Evolutionary conservation across 2,113 vertebrate genomes (phyloP), one percentile per base, ranked within the genome.

Genomic region (Menura novaehollandiae): DNA sequence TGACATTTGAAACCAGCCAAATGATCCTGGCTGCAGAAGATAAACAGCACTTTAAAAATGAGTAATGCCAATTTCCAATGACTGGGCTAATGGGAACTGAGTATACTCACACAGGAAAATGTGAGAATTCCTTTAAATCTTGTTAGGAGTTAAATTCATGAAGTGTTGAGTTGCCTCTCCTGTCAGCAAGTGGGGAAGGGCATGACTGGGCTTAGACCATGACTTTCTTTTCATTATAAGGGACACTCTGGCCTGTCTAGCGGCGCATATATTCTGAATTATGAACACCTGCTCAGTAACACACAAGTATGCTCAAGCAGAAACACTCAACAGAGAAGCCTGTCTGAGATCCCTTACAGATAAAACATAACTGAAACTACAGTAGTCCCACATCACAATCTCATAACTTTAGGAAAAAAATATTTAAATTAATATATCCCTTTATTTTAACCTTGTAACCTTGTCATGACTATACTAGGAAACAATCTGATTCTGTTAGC

Each of bases 371-470:
- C 16, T 41, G 13, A 18, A 77, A 84, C 18, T 58, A 35, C 6
- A 41, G 12, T 43, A 53, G 28, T 62, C 10, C 24, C 12, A 49
- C 0, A 0, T 63, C 26, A 39, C 17, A 78, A 16, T 47, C 5
- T 10, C 24, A 20, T 22, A 27, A 27, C 4, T 37, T 58, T 30
- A 33, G 2, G 4, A 1, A 6, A 8, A 58, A 49, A 55, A 28
- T 4, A 53, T 5, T 24, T 17, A 59, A 33, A 55, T 41, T 32
- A 11, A 35, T 52, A n/a, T 32, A 19, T 47, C 8, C 5, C 5
- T 67, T 71, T 51, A 35, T 66, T 90, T 66, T 46, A 51, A n/a
- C n/a, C n/a, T 20, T 51, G 13, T 62, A 78, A 71, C 4, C 2
- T 75, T 85, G 8, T 28, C 27, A 47, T 26, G 11, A 33, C 8